Conservation (phyloP, 2,888 invertebrate genomes). For the Cancer borealis region DNA sequence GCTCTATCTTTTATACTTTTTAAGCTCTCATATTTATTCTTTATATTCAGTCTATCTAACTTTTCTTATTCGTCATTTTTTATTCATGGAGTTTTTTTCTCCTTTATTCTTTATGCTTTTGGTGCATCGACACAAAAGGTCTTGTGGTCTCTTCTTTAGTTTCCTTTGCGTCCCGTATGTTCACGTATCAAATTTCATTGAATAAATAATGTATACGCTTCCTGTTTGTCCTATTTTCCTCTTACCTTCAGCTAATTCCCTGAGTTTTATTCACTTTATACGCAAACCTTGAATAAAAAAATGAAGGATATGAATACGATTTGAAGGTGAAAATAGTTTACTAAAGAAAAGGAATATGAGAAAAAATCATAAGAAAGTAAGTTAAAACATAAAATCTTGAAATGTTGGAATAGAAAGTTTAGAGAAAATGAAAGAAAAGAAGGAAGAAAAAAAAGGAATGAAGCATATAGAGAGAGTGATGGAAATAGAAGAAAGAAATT, state of each 20-base stretch:
- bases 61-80: background rate
- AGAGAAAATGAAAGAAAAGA: background rate
- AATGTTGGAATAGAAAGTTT: background rate
- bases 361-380: background rate
- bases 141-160: background rate
- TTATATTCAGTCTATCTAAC: background rate
- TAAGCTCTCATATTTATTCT: background rate
- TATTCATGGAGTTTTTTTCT: background rate
- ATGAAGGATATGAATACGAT: background rate
- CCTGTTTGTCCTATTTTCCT: no score
- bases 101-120: background rate
- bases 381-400: background rate
- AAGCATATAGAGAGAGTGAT: background rate
- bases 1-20: background rate
- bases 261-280: background rate
- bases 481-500: conserved; percentile 11
- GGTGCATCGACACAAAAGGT: background rate
- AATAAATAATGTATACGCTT: background rate
- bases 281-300: background rate
- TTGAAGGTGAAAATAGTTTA: background rate
- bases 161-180: background rate
- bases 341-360: background rate
- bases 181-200: background rate
- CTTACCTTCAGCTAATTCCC: no score
- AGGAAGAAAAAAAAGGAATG: background rate